Evolutionary conservation across 2,888 invertebrate species (phyloP).

Genomic region (Anthoptus insignis): DNA sequence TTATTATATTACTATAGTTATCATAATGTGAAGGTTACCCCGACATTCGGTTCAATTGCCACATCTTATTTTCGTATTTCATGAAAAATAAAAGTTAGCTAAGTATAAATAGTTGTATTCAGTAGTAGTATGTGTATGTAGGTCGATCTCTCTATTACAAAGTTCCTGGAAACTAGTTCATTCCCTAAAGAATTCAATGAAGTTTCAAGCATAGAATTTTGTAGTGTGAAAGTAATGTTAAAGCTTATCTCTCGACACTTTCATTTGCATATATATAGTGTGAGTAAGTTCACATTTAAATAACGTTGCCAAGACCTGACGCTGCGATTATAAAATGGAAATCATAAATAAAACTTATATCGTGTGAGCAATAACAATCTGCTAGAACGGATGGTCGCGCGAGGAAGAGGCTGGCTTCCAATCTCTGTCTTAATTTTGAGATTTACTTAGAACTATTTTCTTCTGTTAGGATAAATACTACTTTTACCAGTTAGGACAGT

Average conservation of each 20-base stretch:
- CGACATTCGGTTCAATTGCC: no score
- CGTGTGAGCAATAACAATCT: not conserved
- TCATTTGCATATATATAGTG: slow-evolving; percentile 32
- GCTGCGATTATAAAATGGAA: slow-evolving; percentile 13
- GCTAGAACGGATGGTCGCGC: no score
- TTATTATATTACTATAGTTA: no score
- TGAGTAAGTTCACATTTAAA: slow-evolving; percentile 24
- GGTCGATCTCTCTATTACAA: slow-evolving; percentile 13
- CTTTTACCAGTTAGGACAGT: no score
- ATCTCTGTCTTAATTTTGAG: no score
- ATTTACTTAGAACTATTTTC: no score
- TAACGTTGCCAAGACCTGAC: slow-evolving; percentile 15
- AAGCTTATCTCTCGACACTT: slow-evolving; percentile 32
- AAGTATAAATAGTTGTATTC: no score
- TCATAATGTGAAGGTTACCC: no score
- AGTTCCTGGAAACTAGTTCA: slow-evolving; percentile 28
- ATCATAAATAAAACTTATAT: slow-evolving; percentile 2
- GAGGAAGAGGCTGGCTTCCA: no score
- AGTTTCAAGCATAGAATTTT: slow-evolving; percentile 33
- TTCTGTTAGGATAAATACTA: no score
- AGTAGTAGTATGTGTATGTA: not conserved
- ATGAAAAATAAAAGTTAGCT: no score
- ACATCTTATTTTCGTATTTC: no score
- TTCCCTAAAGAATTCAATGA: slow-evolving; percentile 32
- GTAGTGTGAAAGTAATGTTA: slow-evolving; percentile 33